Percentiles rank a stretch among this genome's conserved stretches.
These are phyloP conservation scores for Himalopsyche phryganea DNA, from an alignment of 1,140 invertebrate genomes.

Conservation along the genomic window DNA sequence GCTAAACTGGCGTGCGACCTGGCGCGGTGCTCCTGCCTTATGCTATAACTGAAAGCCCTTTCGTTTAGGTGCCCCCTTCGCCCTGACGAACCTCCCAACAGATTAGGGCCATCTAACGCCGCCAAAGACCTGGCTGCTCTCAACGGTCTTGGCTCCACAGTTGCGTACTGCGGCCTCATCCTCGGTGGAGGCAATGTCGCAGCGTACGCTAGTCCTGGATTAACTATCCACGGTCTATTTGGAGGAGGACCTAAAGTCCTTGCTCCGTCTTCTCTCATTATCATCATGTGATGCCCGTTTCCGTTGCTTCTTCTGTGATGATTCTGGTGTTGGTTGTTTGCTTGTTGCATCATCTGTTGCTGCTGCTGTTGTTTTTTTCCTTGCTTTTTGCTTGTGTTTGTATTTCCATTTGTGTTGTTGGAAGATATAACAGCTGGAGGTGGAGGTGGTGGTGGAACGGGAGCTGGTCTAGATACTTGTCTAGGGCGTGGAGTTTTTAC, in stretches of 20 bases:
- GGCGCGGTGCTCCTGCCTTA: constrained; percentile 86
- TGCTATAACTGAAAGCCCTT: constrained; percentile 89
- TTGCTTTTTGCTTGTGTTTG: constrained; percentile 55
- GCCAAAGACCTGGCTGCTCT: constrained; percentile 80
- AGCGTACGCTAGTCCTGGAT: constrained; percentile 46
- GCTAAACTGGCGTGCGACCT: constrained; percentile 86
- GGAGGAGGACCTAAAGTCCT: constrained; percentile 42
- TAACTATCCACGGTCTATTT: constrained; percentile 37
- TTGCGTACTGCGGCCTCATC: constrained; percentile 55
- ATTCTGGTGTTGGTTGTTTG: constrained; percentile 39
- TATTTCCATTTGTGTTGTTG: not conserved
- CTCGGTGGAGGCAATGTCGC: constrained; percentile 57
- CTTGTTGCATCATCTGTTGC: constrained; percentile 41
- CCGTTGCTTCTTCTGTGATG: constrained; percentile 53
- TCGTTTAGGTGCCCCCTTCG: constrained; percentile 91
- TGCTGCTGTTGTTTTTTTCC: constrained; percentile 46
- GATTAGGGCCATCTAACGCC: constrained; percentile 57
- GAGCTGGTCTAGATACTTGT: constrained; percentile 72
- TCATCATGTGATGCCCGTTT: constrained; percentile 44
- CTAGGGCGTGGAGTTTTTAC: constrained; percentile 73
- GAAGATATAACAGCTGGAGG: constrained; percentile 1
- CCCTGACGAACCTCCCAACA: constrained; percentile 75
- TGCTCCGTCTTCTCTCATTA: constrained; percentile 37
- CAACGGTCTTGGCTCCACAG: constrained; percentile 66
- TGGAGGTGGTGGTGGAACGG: constrained; percentile 74